A percentile compares a stretch with the other conserved stretches of the same genome.
phyloP scores from a whole-genome alignment of 2,113 vertebrate species.

The Pollimyrus isidori region DNA sequence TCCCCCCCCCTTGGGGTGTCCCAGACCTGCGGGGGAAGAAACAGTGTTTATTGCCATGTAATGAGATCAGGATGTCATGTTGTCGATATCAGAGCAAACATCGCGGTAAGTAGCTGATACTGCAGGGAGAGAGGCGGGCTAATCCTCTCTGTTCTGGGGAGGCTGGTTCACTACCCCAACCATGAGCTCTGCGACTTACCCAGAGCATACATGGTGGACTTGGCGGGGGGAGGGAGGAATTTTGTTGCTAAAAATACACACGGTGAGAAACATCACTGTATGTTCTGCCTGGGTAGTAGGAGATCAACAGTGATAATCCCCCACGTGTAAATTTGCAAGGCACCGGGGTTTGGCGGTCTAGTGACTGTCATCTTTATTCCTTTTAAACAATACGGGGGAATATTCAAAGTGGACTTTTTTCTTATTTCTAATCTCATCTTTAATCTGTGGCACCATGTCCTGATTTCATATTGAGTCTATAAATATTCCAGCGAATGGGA shows the following conservation, averaged over 20 bases:
- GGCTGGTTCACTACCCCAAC: slow-evolving; percentile 46
- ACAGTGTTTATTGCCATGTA: slow-evolving; percentile 77
- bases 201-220: not conserved
- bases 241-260: slow-evolving; percentile 50
- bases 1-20: slow-evolving; percentile 55
- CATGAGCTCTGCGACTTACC: slow-evolving; percentile 28
- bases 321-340: not conserved
- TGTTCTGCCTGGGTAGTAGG: slow-evolving; percentile 44
- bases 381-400: not conserved
- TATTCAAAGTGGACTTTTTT: not conserved
- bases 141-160: slow-evolving; percentile 70
- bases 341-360: not conserved
- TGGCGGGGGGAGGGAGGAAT: not conserved
- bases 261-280: slow-evolving; percentile 26
- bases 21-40: slow-evolving; percentile 45
- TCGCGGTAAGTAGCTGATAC: slow-evolving; percentile 63
- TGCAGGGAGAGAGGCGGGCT: slow-evolving; percentile 66
- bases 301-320: slow-evolving; percentile 56
- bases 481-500: not conserved
- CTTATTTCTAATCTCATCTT: not conserved
- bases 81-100: slow-evolving; percentile 73
- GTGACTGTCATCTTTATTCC: not conserved
- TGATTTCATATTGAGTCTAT: not conserved
- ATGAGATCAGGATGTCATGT: slow-evolving; percentile 76
- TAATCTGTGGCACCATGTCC: not conserved